Conservation (phyloP, 2,888 invertebrate genomes). For the Deilephila porcellus region DNA sequence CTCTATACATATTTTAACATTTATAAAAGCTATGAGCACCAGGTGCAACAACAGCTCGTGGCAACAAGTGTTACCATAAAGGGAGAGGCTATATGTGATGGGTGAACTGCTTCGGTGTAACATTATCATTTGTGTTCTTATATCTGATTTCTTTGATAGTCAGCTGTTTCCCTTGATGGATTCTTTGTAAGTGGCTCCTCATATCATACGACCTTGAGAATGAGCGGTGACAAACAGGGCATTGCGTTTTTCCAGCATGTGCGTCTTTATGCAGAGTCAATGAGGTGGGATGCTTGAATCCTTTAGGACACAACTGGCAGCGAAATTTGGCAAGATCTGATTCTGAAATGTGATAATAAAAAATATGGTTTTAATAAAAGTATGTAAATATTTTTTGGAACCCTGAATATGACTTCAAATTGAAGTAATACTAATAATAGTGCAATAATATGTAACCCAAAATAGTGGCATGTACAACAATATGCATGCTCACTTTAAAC, state of each 20-base stretch:
- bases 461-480: too few relatives aligned
- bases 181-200: constrained; percentile 85
- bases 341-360: constrained; percentile 68
- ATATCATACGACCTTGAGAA: constrained; percentile 87
- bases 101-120: constrained; percentile 72
- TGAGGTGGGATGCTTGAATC: constrained; percentile 86
- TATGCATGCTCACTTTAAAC: too few relatives aligned
- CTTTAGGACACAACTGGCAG: constrained; percentile 86
- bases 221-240: constrained; percentile 86
- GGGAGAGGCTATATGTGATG: constrained; percentile 68
- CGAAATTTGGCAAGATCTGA: constrained; percentile 85
- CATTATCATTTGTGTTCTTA: constrained; percentile 71
- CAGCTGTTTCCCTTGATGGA: constrained; percentile 84
- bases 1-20: constrained; percentile 37
- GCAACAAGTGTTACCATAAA: constrained; percentile 51
- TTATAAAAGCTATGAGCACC: constrained; percentile 56
- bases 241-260: constrained; percentile 86
- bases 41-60: constrained; percentile 48
- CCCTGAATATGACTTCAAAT: too few relatives aligned
- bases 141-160: constrained; percentile 82
- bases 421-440: too few relatives aligned
- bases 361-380: background rate
- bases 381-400: too few relatives aligned
- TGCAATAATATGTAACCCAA: too few relatives aligned
- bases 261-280: constrained; percentile 86